Evolutionary conservation across 2,888 invertebrate species (phyloP), one percentile per base, ranked within the genome.

Genomic region (Branchellion lobata): DNA sequence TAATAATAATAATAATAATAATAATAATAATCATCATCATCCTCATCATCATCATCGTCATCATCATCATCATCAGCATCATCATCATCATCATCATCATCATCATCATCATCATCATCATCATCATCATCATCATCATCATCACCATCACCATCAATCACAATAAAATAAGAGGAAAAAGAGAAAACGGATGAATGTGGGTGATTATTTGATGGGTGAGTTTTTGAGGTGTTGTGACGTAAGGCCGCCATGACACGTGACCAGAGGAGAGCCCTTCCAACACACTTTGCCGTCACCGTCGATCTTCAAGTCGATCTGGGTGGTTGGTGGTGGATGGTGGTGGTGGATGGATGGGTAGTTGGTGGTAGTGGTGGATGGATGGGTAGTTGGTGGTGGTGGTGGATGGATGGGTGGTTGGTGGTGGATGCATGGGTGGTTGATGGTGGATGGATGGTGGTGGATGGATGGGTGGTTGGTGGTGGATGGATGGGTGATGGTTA

Each of bases 251-350:
- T 90, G 90, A 78, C 91, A 88, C 79, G 94, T 92, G 80, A 92
- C 86, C 82, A 96, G 88, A 84, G 91, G 90, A 88, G 92, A 93
- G 33, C 92, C 93, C 88, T 93, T 92, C 96, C 96, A 96, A 78
- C 92, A 92, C 73, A 94, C 95, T 82, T 92, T 87, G 81, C 93
- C 91, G 73, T 90, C 90, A 1, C 89, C 84, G 29, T 87, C 88
- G 8, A 88, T 88, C 82, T 85, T 84, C 80, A 89, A 83, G 81
- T 89, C 88, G 81, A 85, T 85, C 87, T 88, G 85, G 69, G 85
- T 85, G 36, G 75, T n/a, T n/a, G n/a, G n/a, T n/a, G n/a, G n/a
- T n/a, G n/a, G n/a, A n/a, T n/a, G n/a, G n/a, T n/a, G n/a, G n/a
- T n/a, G n/a, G 69, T 80, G 72, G 76, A 53, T 18, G 14, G 11